Evolutionary conservation across 2,113 vertebrate species (phyloP), one percentile per base, ranked within the genome.

Genomic region (Gorsachius goisagi): DNA sequence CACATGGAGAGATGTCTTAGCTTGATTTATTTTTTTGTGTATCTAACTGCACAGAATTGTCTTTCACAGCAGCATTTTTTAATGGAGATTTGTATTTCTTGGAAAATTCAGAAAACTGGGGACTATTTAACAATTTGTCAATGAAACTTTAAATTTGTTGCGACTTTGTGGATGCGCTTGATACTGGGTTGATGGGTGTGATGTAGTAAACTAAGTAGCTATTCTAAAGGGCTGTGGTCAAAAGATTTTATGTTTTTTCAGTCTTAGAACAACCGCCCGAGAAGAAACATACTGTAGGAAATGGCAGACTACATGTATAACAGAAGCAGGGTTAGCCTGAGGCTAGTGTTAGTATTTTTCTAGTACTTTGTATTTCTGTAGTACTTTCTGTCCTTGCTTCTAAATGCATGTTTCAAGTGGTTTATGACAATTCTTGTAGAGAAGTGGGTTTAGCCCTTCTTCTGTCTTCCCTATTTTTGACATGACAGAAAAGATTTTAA

Each of bases 21-120:
- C 12, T 28, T 93, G 82, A 95, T 95, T 94, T 80, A 88, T 94
- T 91, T 89, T 88, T 94, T 93, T 94, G 71, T 77, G 30, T 55
- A 26, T 73, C 33, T 78, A 45, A 74, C 60, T 85, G 53, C 32
- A 82, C 30, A 67, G 71, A 86, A 85, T 83, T 94, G 78, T 77
- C 81, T 92, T 96, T 94, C 74, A 66, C 79, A 94, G 88, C 91
- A 77, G 74, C 30, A 14, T 75, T 96, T 75, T 96, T 68, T 63
- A 3, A 87, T 64, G 26, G 63, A 79, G n/a, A 75, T 59, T 89
- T 95, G 62, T 91, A 17, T 90, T 94, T 74, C 44, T 93, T 91
- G 73, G 80, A 82, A 89, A 91, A 92, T 75, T 44, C 1, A 6
- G 71, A 28, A 62, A 89, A 83, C 50, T 84, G 60, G 28, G 62